These are phyloP conservation scores for Lipophrys pholis DNA, from an alignment of 2,113 vertebrate genomes.

Conservation along the genomic window DNA sequence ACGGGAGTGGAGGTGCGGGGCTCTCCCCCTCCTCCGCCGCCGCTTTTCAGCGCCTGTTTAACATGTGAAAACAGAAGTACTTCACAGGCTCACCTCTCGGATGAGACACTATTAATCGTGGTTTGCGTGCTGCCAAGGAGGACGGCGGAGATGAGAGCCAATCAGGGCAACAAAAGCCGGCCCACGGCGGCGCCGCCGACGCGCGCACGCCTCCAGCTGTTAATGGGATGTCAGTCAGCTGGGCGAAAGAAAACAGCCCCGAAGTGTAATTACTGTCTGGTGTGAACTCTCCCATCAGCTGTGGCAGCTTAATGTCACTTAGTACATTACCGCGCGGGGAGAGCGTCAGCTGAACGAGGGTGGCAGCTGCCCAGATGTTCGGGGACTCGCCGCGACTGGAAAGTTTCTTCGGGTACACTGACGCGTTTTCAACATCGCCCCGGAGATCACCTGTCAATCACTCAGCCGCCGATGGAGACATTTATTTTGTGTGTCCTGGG, in stretches of 20 bases:
- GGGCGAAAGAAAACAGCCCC: conserved; percentile 46
- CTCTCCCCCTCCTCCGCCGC: background rate
- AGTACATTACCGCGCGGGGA: conserved; percentile 27
- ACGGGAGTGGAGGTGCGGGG: conserved; percentile 12
- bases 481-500: no score
- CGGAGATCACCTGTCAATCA: conserved; percentile 7
- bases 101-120: conserved; percentile 70
- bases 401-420: background rate
- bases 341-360: conserved; percentile 9
- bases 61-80: conserved; percentile 29
- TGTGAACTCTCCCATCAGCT: conserved; percentile 61
- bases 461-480: no score
- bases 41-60: background rate
- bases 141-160: conserved; percentile 59
- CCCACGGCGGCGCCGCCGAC: conserved; percentile 45
- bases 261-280: conserved; percentile 56
- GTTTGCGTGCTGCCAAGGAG: conserved; percentile 59
- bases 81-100: conserved; percentile 47
- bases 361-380: conserved; percentile 53
- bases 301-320: conserved; percentile 56
- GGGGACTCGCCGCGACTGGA: conserved; percentile 1
- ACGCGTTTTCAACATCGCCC: background rate
- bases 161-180: conserved; percentile 67
- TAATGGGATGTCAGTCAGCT: conserved; percentile 70
- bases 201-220: conserved; percentile 51